These are phyloP conservation scores for Tillus elongatus DNA, from an alignment of 2,888 invertebrate genomes.

Conservation along the genomic window DNA sequence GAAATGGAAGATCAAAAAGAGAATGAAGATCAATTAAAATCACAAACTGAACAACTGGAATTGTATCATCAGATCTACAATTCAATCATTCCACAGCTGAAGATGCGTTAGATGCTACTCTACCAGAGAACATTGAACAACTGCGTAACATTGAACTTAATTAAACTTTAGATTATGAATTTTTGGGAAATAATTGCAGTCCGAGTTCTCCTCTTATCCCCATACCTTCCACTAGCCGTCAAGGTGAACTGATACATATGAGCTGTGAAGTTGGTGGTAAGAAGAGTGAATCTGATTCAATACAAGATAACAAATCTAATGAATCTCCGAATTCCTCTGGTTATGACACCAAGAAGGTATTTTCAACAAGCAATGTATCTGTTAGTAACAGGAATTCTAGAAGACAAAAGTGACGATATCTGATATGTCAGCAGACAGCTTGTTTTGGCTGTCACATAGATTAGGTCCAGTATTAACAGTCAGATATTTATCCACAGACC, in stretches of 20 bases:
- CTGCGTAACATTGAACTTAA: slow-evolving; percentile 38
- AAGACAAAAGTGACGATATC: slow-evolving; percentile 53
- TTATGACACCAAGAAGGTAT: slow-evolving; percentile 14
- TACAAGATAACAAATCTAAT: slow-evolving; percentile 9
- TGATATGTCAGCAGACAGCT: slow-evolving; percentile 78
- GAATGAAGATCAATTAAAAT: slow-evolving; percentile 31
- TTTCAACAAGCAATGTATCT: slow-evolving; percentile 17
- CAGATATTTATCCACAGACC: slow-evolving; percentile 80
- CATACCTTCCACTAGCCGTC: slow-evolving; percentile 51
- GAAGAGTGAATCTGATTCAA: slow-evolving; percentile 43
- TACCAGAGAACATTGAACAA: slow-evolving; percentile 33
- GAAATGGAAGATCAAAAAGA: slow-evolving; percentile 61
- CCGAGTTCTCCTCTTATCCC: slow-evolving; percentile 56
- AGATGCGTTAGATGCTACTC: slow-evolving; percentile 45
- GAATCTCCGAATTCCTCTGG: slow-evolving; percentile 16
- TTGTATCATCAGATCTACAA: slow-evolving; percentile 42
- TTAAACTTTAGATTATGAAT: slow-evolving; percentile 43
- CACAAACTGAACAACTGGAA: slow-evolving; percentile 37
- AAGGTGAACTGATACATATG: slow-evolving; percentile 48
- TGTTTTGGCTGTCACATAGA: slow-evolving; percentile 87
- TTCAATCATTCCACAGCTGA: slow-evolving; percentile 44
- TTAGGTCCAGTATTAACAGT: slow-evolving; percentile 91
- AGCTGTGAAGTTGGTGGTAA: slow-evolving; percentile 57
- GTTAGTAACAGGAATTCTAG: slow-evolving; percentile 14
- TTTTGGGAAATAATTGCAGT: slow-evolving; percentile 27